Evolutionary conservation across 1,140 invertebrate genomes (phyloP).

Genomic region (Steinernema khuongi): DNA sequence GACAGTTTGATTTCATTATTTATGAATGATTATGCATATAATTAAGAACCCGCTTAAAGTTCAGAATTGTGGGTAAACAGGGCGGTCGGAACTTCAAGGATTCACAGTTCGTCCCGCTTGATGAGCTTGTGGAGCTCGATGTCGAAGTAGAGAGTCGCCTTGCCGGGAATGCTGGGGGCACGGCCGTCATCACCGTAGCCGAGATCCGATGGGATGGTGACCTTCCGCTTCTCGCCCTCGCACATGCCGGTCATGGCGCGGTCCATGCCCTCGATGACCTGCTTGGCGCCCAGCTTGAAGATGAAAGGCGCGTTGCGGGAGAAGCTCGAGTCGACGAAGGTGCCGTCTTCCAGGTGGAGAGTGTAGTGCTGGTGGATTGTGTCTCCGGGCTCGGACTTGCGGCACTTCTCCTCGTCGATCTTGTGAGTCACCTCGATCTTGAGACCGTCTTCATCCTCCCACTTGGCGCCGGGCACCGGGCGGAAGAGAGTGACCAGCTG

Average conservation of each 20-base stretch:
- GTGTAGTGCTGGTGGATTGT: slow-evolving; percentile 58
- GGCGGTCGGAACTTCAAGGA: neutral
- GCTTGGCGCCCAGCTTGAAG: slow-evolving; percentile 45
- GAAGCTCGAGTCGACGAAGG: slow-evolving; percentile 55
- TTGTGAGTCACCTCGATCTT: slow-evolving; percentile 53
- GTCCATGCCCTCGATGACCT: slow-evolving; percentile 55
- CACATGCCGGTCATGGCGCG: slow-evolving; percentile 58
- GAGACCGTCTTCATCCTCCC: slow-evolving; percentile 54
- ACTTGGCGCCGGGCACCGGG: slow-evolving; percentile 43
- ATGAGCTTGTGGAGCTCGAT: slow-evolving; percentile 56
- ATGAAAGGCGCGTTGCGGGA: slow-evolving; percentile 54
- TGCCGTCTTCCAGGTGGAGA: slow-evolving; percentile 55
- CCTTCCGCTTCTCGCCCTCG: slow-evolving; percentile 54
- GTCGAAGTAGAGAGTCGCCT: slow-evolving; percentile 55
- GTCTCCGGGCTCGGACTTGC: slow-evolving; percentile 50
- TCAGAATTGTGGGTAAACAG: neutral
- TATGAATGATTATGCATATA: neutral
- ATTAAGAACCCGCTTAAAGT: slow-evolving; percentile 13
- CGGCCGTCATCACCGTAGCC: slow-evolving; percentile 43
- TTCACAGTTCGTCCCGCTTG: slow-evolving; percentile 52
- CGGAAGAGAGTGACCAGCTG: slow-evolving; percentile 56
- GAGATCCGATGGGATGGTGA: slow-evolving; percentile 49
- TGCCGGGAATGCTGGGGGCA: slow-evolving; percentile 47
- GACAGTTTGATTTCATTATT: neutral
- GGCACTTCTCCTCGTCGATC: slow-evolving; percentile 54